Evolutionary conservation across 2,888 invertebrate genomes (phyloP).

Genomic region (Scotopteryx bipunctaria): DNA sequence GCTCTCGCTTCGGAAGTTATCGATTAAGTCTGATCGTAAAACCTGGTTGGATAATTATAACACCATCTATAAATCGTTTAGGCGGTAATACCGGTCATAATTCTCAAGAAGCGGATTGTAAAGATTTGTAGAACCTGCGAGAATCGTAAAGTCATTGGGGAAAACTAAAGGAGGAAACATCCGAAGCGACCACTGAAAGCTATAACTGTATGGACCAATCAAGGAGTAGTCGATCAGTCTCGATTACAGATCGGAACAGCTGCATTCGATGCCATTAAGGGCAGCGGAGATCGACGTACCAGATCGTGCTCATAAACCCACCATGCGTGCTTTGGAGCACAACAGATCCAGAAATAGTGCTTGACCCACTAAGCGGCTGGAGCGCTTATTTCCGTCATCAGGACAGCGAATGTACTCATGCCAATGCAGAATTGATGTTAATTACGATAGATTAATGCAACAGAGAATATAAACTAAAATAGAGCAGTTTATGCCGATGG

Average conservation of each 20-base stretch:
- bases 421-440: conserved; percentile 54
- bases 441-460: conserved; percentile 54
- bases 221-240: conserved; percentile 24
- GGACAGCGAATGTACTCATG: conserved; percentile 53
- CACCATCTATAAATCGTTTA: neutral
- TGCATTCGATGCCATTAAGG: conserved; percentile 57
- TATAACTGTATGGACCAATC: conserved; percentile 23
- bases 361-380: conserved; percentile 80
- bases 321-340: conserved; percentile 69
- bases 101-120: neutral
- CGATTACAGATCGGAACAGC: conserved; percentile 38
- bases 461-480: conserved; percentile 35
- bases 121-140: conserved; percentile 9
- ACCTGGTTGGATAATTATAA: conserved; percentile 19
- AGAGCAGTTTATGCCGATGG: conserved; percentile 22
- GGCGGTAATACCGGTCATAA: conserved; percentile 15
- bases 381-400: conserved; percentile 81
- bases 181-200: conserved; percentile 8
- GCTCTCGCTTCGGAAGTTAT: conserved; percentile 46
- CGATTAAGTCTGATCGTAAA: conserved; percentile 45
- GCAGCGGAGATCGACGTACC: conserved; percentile 48
- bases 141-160: conserved; percentile 14
- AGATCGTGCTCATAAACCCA: conserved; percentile 64
- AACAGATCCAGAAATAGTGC: conserved; percentile 77
- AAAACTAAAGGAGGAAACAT: conserved; percentile 15